phyloP scores from a whole-genome alignment of 2,888 invertebrate species.

The Acleris holmiana region DNA sequence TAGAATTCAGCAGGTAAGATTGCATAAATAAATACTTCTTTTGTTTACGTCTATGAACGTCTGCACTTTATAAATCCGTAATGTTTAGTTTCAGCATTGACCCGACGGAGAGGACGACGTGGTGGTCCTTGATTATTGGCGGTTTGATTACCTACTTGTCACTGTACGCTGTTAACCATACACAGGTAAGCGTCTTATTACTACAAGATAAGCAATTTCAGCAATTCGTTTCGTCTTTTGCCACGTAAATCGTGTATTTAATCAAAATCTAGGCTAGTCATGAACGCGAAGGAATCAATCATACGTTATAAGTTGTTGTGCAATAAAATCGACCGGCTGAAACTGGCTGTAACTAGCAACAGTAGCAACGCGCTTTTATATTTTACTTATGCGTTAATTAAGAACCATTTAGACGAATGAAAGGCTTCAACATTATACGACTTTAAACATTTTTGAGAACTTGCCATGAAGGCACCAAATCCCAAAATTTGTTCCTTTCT shows the following conservation, averaged over 20 bases:
- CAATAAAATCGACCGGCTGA: background rate
- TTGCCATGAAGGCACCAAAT: no score
- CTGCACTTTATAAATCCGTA: background rate
- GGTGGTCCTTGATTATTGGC: constrained; percentile 93
- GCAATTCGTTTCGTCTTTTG: background rate
- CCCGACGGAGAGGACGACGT: constrained; percentile 92
- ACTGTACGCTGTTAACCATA: constrained; percentile 94
- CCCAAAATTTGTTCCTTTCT: no score
- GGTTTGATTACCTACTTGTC: constrained; percentile 92
- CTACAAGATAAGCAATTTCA: background rate
- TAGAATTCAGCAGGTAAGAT: constrained; percentile 88
- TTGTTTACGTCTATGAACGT: background rate
- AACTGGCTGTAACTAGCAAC: no score
- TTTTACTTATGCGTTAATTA: no score
- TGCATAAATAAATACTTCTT: background rate
- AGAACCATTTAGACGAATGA: no score
- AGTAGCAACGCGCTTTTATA: no score
- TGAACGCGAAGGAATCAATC: background rate
- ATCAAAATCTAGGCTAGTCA: background rate
- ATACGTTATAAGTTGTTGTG: constrained; percentile 2
- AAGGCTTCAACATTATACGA: no score
- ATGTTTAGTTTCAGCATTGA: constrained; percentile 88
- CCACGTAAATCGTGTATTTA: background rate
- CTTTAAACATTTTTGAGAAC: no score
- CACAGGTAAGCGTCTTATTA: constrained; percentile 77